phyloP scores from a whole-genome alignment of 2,888 invertebrate genomes.

The Cantharis flavilabris region DNA sequence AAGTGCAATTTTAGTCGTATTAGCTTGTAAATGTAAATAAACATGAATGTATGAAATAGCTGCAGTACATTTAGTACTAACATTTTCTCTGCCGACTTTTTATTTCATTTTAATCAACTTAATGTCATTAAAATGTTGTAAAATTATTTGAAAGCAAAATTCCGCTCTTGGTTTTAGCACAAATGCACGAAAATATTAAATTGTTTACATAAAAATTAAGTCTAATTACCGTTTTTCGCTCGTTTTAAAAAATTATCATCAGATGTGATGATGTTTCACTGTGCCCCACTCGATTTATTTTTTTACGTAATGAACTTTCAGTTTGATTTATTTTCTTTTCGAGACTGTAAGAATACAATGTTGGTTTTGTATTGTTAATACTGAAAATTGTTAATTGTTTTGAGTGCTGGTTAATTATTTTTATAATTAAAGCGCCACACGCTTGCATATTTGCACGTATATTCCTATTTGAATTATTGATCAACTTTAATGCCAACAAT shows the following conservation, averaged over 20 bases:
- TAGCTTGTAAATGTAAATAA: background rate
- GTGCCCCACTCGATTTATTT: background rate
- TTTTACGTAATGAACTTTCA: background rate
- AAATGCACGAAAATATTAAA: background rate
- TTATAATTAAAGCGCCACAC: background rate
- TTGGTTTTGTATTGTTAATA: background rate
- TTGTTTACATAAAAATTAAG: background rate
- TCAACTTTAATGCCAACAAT: background rate
- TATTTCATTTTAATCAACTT: conserved; percentile 1
- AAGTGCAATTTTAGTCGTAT: background rate
- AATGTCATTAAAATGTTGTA: background rate
- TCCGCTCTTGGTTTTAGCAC: background rate
- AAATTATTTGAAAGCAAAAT: background rate
- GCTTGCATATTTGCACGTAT: background rate
- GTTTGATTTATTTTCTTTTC: background rate
- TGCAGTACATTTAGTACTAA: background rate
- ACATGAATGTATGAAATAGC: background rate
- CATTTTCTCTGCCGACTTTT: background rate
- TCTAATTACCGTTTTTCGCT: background rate
- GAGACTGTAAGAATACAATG: background rate
- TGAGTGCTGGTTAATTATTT: background rate
- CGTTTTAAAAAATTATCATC: background rate
- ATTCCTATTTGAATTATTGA: background rate
- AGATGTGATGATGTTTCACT: background rate
- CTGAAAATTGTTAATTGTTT: background rate